These are phyloP conservation scores for Pelosia muscerda DNA, from an alignment of 2,888 invertebrate species.

Conservation along the genomic window DNA sequence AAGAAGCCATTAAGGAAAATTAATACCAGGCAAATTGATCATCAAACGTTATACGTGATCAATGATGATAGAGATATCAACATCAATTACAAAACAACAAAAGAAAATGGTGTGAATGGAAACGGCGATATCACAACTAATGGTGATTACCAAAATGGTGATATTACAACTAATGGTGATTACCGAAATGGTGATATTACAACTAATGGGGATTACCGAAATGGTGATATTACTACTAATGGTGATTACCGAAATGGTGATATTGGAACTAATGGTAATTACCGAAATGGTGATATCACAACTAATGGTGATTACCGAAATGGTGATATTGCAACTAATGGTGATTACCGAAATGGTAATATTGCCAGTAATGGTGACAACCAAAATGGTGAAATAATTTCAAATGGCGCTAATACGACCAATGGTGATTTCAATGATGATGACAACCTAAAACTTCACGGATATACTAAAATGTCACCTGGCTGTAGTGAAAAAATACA, in stretches of 20 bases:
- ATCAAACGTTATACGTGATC: background rate
- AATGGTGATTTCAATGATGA: slow-evolving; percentile 48
- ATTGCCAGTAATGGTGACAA: slow-evolving; percentile 5
- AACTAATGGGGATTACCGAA: slow-evolving; percentile 12
- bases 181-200: slow-evolving; percentile 10
- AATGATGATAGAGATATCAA: slow-evolving; percentile 25
- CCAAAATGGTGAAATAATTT: slow-evolving; percentile 7
- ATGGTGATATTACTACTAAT: slow-evolving; percentile 25
- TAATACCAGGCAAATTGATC: slow-evolving; percentile 31
- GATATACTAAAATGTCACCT: slow-evolving; percentile 72
- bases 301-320: slow-evolving; percentile 12
- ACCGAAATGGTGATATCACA: slow-evolving; percentile 10
- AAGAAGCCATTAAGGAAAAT: slow-evolving; percentile 41
- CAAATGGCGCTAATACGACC: slow-evolving; percentile 28
- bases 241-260: slow-evolving; percentile 49
- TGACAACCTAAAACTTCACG: slow-evolving; percentile 64
- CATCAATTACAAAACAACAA: slow-evolving; percentile 25
- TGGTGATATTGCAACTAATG: slow-evolving; percentile 2
- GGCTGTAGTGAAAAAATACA: slow-evolving; percentile 76
- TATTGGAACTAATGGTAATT: slow-evolving; percentile 12
- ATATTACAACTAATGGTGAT: slow-evolving; percentile 3
- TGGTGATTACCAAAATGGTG: slow-evolving; percentile 12
- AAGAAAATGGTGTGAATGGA: slow-evolving; percentile 14
- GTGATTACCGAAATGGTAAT: slow-evolving; percentile 13
- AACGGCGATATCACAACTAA: slow-evolving; percentile 7